These are phyloP conservation scores for Gasterosteus nipponicus DNA, from an alignment of 2,113 vertebrate genomes.

Conservation along the genomic window DNA sequence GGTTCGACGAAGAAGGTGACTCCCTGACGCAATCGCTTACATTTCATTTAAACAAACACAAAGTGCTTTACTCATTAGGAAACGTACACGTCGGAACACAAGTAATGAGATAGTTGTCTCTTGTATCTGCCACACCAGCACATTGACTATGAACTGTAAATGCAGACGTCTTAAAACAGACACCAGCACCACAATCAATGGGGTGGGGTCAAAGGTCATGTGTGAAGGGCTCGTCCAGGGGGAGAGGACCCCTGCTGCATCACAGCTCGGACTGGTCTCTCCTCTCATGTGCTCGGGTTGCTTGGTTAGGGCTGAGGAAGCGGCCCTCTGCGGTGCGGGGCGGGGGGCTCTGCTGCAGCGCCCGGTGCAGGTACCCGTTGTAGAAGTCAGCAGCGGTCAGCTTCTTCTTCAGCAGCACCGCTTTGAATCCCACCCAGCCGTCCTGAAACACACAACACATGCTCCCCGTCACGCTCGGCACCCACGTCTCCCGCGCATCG, in stretches of 20 bases:
- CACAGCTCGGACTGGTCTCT: slow-evolving; percentile 3
- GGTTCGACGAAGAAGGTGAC: background rate
- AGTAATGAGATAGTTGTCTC: background rate
- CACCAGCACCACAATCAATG: background rate
- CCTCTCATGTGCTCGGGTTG: background rate
- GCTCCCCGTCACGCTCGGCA: background rate
- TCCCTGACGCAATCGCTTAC: background rate
- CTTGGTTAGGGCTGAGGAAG: slow-evolving; percentile 84
- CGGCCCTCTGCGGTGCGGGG: slow-evolving; percentile 57
- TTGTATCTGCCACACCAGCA: background rate
- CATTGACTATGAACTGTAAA: slow-evolving; percentile 1
- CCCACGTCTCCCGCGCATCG: background rate
- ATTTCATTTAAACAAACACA: background rate
- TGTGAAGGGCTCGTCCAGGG: background rate
- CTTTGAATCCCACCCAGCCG: slow-evolving; percentile 89
- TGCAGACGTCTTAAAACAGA: slow-evolving; percentile 52
- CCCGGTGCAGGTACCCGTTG: slow-evolving; percentile 92
- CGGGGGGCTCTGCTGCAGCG: slow-evolving; percentile 45
- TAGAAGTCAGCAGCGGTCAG: slow-evolving; percentile 93
- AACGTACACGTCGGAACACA: background rate
- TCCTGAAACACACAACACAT: slow-evolving; percentile 78
- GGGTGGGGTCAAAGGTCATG: background rate
- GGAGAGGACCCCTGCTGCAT: background rate
- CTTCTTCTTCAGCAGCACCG: slow-evolving; percentile 86
- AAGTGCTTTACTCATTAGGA: background rate